phyloP scores from a whole-genome alignment of 2,888 invertebrate genomes.

The Diarsia mendica region DNA sequence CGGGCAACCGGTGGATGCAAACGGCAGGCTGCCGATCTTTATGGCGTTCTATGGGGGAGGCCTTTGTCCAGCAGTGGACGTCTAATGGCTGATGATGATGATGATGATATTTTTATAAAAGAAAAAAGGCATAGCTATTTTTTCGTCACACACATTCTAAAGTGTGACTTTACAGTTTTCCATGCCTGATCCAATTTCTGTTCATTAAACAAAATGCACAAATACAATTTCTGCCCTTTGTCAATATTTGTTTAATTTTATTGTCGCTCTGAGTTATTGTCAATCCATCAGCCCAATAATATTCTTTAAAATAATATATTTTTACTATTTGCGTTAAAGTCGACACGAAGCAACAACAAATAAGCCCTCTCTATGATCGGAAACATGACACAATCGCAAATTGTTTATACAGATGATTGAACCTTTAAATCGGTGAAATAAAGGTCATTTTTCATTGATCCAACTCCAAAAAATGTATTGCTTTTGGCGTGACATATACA shows the following conservation, averaged over 20 bases:
- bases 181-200: background rate
- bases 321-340: slow-evolving; percentile 66
- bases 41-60: no score
- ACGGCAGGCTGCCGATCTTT: no score
- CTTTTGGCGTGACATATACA: slow-evolving; percentile 53
- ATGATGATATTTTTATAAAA: background rate
- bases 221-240: background rate
- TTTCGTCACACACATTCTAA: background rate
- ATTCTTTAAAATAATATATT: slow-evolving; percentile 55
- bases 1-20: no score
- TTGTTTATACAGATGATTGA: slow-evolving; percentile 35
- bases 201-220: background rate
- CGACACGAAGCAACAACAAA: slow-evolving; percentile 68
- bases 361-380: slow-evolving; percentile 64
- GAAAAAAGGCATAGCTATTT: background rate
- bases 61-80: no score
- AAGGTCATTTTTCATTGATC: slow-evolving; percentile 52
- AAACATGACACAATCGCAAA: slow-evolving; percentile 62
- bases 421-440: slow-evolving; percentile 51
- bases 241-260: background rate
- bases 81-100: no score
- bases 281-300: background rate
- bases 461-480: slow-evolving; percentile 56
- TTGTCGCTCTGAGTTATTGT: no score
- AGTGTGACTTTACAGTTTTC: background rate